Percentiles rank a stretch among this genome's conserved stretches.
Evolutionary conservation across 2,888 invertebrate genomes (phyloP).

Genomic region (Caenorhabditis sulstoni): DNA sequence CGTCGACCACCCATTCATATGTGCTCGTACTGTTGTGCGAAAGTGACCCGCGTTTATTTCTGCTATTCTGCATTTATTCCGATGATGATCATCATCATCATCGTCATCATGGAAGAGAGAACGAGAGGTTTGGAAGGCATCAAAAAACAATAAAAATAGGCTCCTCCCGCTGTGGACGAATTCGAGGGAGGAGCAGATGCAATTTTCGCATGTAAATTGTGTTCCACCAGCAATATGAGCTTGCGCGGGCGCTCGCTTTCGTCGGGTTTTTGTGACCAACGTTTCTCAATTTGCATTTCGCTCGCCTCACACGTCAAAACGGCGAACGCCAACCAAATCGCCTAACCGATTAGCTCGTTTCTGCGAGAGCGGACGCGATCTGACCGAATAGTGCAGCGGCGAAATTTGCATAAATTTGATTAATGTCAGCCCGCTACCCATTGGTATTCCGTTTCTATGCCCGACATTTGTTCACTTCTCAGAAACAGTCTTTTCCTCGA

Average conservation of each 20-base stretch:
- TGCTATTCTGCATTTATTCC: not conserved
- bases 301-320: slow-evolving; percentile 24
- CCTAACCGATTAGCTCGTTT: slow-evolving; percentile 55
- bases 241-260: slow-evolving; percentile 12
- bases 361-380: not conserved
- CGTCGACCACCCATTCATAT: no score
- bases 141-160: slow-evolving; percentile 38
- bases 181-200: slow-evolving; percentile 32
- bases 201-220: slow-evolving; percentile 32
- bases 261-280: slow-evolving; percentile 28
- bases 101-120: no score
- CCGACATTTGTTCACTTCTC: not conserved
- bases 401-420: slow-evolving; percentile 57
- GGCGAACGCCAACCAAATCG: slow-evolving; percentile 24
- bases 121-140: slow-evolving; percentile 13
- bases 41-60: no score
- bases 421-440: slow-evolving; percentile 36
- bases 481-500: no score
- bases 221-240: slow-evolving; percentile 20
- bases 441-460: slow-evolving; percentile 32
- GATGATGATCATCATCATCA: not conserved
- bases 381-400: slow-evolving; percentile 43
- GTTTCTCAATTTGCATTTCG: slow-evolving; percentile 39
- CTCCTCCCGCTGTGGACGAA: not conserved
- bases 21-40: no score